Evolutionary conservation across 2,888 invertebrate genomes (phyloP), one percentile per base, ranked within the genome.

Genomic region (Aplocera efformata): DNA sequence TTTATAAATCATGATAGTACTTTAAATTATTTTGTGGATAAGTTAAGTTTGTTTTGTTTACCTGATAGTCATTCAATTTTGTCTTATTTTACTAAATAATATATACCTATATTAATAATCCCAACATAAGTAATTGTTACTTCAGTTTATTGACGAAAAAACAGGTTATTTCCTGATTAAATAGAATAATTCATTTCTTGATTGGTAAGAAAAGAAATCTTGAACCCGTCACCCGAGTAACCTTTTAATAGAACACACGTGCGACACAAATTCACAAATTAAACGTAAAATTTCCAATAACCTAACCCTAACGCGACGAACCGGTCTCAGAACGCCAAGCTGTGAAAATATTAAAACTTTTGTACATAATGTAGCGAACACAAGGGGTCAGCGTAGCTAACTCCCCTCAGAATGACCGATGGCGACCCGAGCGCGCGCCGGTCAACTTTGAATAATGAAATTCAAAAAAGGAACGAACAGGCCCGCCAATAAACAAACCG

Each of bases 401-500:
- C 45, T 58, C 73, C 75, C 79, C 71, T 67, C 53, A 53, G 63
- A 68, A 68, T 81, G 81, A 79, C 82, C 84, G 71, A 63, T 62
- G 67, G 63, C 78, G 83, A 85, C 85, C 84, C 72, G 68, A 67
- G 53, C 77, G 78, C 70, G 73, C 80, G 79, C 64, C 79, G 82
- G 82, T 82, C 83, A 81, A 56, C 62, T 63, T 41, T 38, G 56
- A 63, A 81, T 84, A 85, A 86, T 84, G 72, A 65, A 77, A 78
- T 83, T 83, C 73, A 71, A 85, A 84, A 77, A 79, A 79, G 75
- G 70, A 79, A 73, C 70, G 77, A 60, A 76, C 78, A 74, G 73
- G 80, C 86, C 81, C 79, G 78, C 86, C 84, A 85, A 88, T 88
- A 88, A 88, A 88, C 88, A 88, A 86, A 85, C 82, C 86, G 83